Conservation (phyloP, 2,888 invertebrate species). For the Therioaphis trifolii region DNA sequence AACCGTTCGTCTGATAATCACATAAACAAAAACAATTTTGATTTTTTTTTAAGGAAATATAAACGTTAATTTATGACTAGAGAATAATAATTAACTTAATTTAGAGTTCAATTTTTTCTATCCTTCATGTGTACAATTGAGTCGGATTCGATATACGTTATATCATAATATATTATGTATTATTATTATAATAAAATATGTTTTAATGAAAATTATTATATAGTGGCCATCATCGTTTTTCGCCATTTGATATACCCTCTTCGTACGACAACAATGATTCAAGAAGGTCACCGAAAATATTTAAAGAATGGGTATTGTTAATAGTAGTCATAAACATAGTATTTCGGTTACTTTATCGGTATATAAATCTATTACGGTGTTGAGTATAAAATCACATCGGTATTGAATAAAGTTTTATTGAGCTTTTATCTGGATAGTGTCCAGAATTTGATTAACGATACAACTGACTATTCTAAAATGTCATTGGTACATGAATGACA, state of each 20-base stretch:
- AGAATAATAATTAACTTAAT: constrained; percentile 58
- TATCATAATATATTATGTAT: constrained; percentile 16
- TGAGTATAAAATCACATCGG: neutral
- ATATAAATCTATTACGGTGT: neutral
- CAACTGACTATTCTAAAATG: neutral
- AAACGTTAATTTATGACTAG: constrained; percentile 61
- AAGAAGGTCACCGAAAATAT: neutral
- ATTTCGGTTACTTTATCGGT: too few relatives aligned
- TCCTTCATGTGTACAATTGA: constrained; percentile 46
- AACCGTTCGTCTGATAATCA: constrained; percentile 48
- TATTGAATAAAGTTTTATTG: constrained; percentile 30
- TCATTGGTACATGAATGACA: neutral
- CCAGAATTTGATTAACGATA: neutral
- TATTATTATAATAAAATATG: constrained; percentile 12
- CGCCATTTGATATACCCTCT: neutral
- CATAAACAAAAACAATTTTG: constrained; percentile 58
- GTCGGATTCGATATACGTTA: constrained; percentile 41
- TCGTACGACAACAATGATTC: constrained; percentile 4
- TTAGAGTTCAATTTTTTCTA: constrained; percentile 43
- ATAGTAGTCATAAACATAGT: neutral
- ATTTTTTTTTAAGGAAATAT: constrained; percentile 60
- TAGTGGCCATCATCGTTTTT: neutral
- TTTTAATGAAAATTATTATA: constrained; percentile 36
- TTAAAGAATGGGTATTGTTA: neutral
- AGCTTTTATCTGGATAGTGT: neutral